Conservation (phyloP, 2,797 vertebrate genomes). For the Ispidina lecontei region DNA sequence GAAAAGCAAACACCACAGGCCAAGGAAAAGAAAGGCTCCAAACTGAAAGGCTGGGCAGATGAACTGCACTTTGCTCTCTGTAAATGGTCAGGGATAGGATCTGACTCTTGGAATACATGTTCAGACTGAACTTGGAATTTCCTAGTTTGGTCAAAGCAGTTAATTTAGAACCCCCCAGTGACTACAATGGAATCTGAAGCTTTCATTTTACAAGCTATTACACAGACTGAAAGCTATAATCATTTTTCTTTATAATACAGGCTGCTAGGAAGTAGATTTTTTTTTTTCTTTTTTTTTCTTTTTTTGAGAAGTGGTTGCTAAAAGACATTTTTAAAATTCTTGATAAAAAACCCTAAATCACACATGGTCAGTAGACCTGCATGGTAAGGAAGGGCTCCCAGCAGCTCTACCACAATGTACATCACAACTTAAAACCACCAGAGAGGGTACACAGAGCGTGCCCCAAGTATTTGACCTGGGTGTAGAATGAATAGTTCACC, state of each 20-base stretch:
- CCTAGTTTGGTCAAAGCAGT: neutral
- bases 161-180: neutral
- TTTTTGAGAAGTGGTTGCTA: neutral
- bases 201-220: slow-evolving; percentile 14
- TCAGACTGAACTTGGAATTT: neutral
- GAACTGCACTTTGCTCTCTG: neutral
- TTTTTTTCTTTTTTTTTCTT: neutral
- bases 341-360: neutral
- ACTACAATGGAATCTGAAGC: neutral
- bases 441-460: neutral
- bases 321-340: neutral
- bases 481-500: neutral
- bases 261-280: neutral
- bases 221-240: neutral
- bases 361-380: neutral
- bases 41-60: neutral
- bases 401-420: neutral
- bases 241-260: neutral
- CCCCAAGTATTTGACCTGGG: neutral
- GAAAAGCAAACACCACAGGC: neutral
- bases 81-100: neutral
- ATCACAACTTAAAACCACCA: neutral
- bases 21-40: neutral
- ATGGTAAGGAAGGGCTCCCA: neutral
- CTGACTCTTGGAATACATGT: neutral